Percentiles rank a stretch among this genome's conserved stretches.
Conservation (phyloP, 2,113 vertebrate species). For the Xiphophorus maculatus region DNA sequence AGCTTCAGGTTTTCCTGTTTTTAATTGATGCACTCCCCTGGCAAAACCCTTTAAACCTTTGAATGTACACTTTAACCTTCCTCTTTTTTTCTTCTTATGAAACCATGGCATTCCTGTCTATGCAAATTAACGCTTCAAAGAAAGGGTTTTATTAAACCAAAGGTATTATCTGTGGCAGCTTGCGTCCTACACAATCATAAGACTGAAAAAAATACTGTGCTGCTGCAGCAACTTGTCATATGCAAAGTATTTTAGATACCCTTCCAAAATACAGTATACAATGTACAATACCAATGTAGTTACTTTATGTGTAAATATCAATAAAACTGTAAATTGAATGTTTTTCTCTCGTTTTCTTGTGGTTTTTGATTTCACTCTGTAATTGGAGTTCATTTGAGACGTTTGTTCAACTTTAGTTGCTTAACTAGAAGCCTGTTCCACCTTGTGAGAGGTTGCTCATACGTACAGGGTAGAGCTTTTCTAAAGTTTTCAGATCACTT, state of each 20-base stretch:
- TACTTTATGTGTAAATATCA: conserved; percentile 77
- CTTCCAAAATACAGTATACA: conserved; percentile 57
- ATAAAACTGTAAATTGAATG: conserved; percentile 62
- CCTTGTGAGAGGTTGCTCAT: no score
- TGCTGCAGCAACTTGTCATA: conserved; percentile 65
- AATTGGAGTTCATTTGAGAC: neutral
- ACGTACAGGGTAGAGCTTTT: no score
- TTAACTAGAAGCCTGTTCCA: no score
- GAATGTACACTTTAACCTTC: conserved; percentile 53
- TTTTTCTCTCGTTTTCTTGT: neutral
- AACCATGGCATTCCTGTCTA: conserved; percentile 48
- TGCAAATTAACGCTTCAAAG: conserved; percentile 63
- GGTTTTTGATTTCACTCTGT: neutral
- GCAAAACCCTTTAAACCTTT: conserved; percentile 33
- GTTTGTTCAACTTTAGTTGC: neutral
- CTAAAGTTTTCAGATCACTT: neutral
- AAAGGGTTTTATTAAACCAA: conserved; percentile 71
- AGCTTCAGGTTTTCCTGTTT: conserved; percentile 29
- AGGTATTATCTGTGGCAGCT: conserved; percentile 75
- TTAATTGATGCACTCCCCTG: conserved; percentile 43
- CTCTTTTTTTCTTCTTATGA: neutral
- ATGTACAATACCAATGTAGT: conserved; percentile 71
- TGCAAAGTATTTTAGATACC: conserved; percentile 75
- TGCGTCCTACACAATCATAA: conserved; percentile 76
- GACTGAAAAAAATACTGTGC: conserved; percentile 52